phyloP scores from a whole-genome alignment of 2,797 vertebrate genomes.

The Xiphorhynchus erythropygius region DNA sequence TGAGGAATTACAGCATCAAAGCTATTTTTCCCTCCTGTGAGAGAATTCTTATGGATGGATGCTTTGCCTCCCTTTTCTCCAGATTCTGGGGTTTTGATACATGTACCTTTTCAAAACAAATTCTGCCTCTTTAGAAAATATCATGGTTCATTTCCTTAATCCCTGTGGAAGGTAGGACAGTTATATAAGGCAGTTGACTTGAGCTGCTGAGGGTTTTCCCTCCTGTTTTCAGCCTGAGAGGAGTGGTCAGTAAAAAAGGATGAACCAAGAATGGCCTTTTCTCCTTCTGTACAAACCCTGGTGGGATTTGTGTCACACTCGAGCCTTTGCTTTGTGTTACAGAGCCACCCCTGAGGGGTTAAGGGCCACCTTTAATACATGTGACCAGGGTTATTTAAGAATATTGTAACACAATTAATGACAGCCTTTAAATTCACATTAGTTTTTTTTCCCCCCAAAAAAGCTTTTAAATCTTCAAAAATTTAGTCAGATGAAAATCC shows the following conservation, averaged over 20 bases:
- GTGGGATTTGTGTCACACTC: fast-evolving
- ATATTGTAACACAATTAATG: background rate
- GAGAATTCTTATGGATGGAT: background rate
- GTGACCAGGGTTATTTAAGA: background rate
- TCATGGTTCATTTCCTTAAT: background rate
- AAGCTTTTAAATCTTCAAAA: background rate
- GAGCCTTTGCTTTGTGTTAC: background rate
- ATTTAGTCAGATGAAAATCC: slow-evolving; percentile 29
- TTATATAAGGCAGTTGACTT: fast-evolving
- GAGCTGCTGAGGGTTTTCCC: background rate
- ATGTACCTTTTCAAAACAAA: background rate
- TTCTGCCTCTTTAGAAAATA: background rate
- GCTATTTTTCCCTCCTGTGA: background rate
- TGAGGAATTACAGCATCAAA: background rate
- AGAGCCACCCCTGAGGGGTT: background rate
- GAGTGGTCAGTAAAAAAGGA: background rate
- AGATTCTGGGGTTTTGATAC: background rate
- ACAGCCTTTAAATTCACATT: background rate
- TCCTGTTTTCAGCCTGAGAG: background rate
- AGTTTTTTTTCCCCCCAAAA: background rate
- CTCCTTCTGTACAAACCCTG: background rate
- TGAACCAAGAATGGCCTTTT: background rate
- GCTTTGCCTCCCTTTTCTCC: background rate
- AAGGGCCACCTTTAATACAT: background rate
- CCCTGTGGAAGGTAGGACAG: background rate